These are phyloP conservation scores for Cecidostiba fungosa DNA, from an alignment of 2,888 invertebrate genomes.

Conservation along the genomic window DNA sequence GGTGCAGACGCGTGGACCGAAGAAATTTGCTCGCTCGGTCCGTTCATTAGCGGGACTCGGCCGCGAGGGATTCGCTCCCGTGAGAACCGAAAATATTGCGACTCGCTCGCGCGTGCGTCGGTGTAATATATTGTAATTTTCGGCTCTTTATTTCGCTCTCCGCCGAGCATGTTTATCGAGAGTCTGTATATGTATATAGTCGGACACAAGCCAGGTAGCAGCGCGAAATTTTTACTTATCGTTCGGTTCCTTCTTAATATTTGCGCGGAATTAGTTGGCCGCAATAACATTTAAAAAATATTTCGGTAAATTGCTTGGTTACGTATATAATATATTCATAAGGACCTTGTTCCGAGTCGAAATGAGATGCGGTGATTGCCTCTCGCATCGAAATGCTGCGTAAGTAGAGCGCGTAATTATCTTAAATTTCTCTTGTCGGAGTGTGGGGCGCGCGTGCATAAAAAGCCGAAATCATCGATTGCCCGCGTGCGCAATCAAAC, in stretches of 20 bases:
- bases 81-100: conserved; percentile 60
- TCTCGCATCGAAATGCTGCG: not conserved
- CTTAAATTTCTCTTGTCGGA: not conserved
- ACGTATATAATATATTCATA: not conserved
- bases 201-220: conserved; percentile 22
- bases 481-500: not conserved
- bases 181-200: no score
- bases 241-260: no score
- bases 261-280: not conserved
- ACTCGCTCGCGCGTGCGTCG: conserved; percentile 34
- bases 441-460: no score
- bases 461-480: conserved; percentile 12
- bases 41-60: conserved; percentile 55
- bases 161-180: conserved; percentile 19
- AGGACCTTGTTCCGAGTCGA: not conserved
- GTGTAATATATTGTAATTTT: conserved; percentile 35
- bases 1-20: conserved; percentile 38
- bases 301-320: not conserved
- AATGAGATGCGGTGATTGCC: not conserved
- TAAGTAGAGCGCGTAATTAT: not conserved
- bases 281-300: not conserved
- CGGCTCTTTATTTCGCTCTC: conserved; percentile 26
- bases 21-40: conserved; percentile 51
- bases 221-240: not conserved
- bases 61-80: conserved; percentile 43